Percentiles rank a stretch among this genome's conserved stretches.
Conservation (phyloP, 2,113 vertebrate species). For the Coregonus clupeaformis region DNA sequence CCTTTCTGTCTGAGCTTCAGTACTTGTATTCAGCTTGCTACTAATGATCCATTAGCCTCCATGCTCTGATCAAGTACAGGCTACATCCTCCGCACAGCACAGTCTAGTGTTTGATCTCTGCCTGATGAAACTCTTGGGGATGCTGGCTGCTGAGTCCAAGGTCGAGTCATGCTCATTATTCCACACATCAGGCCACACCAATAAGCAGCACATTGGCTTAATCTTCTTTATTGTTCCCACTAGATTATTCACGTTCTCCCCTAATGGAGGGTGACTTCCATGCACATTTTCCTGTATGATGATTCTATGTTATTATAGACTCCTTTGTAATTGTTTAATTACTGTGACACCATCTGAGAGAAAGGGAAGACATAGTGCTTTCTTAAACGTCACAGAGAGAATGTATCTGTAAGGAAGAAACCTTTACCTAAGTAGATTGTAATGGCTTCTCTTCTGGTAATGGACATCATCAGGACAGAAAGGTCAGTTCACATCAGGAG, state of each 20-base stretch:
- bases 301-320: not conserved
- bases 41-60: not conserved
- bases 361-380: not conserved
- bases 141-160: not conserved
- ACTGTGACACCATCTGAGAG: not conserved
- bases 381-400: constrained; percentile 25
- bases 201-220: not conserved
- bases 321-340: constrained; percentile 19
- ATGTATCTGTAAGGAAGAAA: not conserved
- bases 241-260: too few relatives aligned
- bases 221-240: not conserved
- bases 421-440: constrained; percentile 4
- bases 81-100: not conserved
- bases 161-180: not conserved
- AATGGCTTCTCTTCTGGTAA: not conserved
- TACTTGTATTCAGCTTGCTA: too few relatives aligned
- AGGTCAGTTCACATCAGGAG: not conserved
- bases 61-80: not conserved
- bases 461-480: not conserved
- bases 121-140: not conserved
- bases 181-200: not conserved
- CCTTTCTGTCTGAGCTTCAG: not conserved
- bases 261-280: not conserved
- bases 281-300: not conserved
- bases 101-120: not conserved